These are phyloP conservation scores for Pammene fasciana DNA, from an alignment of 2,888 invertebrate genomes.

Conservation along the genomic window DNA sequence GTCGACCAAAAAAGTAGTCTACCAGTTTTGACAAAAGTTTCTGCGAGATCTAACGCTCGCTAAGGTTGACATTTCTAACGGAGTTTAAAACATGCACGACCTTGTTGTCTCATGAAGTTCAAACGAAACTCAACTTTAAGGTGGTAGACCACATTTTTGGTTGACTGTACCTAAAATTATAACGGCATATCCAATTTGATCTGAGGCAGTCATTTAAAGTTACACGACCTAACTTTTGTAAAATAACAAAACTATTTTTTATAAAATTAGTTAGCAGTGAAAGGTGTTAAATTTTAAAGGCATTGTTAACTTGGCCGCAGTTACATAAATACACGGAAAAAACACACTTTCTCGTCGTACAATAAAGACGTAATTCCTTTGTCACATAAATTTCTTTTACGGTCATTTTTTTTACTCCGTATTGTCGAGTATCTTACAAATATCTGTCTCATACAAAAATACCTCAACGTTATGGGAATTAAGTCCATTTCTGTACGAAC, in stretches of 20 bases:
- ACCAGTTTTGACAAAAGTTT: too few relatives aligned
- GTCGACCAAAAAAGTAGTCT: too few relatives aligned
- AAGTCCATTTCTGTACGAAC: constrained; percentile 15
- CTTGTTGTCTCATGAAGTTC: too few relatives aligned
- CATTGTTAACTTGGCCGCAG: constrained; percentile 55
- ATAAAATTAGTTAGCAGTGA: constrained; percentile 44
- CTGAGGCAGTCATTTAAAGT: too few relatives aligned
- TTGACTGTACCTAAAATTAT: too few relatives aligned
- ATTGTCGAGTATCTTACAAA: constrained; percentile 13
- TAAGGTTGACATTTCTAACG: too few relatives aligned
- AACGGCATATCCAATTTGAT: too few relatives aligned
- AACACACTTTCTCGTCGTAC: constrained; percentile 39
- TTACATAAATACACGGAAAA: constrained; percentile 37
- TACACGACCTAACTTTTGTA: too few relatives aligned
- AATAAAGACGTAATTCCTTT: constrained; percentile 39
- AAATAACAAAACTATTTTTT: background rate
- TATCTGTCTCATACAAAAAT: constrained; percentile 3
- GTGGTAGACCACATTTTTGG: too few relatives aligned
- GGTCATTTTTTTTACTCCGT: constrained; percentile 28
- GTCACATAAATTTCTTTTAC: constrained; percentile 39
- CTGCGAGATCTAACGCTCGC: too few relatives aligned
- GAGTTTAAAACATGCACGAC: too few relatives aligned
- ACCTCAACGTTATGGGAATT: background rate
- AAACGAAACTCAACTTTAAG: too few relatives aligned
- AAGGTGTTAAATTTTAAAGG: constrained; percentile 62